A percentile compares a stretch with the other conserved stretches of the same genome.
Conservation (phyloP, 1,140 invertebrate species). For the Stegodyphus dumicola region DNA sequence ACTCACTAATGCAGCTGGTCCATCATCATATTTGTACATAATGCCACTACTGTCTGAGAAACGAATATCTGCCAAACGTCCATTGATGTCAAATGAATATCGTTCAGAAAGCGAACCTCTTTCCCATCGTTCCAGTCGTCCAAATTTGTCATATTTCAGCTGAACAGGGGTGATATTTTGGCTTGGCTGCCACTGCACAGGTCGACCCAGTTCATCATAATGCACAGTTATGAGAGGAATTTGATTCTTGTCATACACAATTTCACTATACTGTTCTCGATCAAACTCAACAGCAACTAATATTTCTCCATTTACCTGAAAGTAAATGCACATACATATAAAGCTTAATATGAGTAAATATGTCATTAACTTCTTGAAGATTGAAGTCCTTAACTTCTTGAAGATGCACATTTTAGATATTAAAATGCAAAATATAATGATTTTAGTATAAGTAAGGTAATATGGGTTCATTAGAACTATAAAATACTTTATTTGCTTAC, state of each 20-base stretch:
- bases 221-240: slow-evolving; percentile 84
- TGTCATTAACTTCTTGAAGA: too few species aligned
- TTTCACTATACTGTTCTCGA: slow-evolving; percentile 86
- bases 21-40: slow-evolving; percentile 83
- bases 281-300: slow-evolving; percentile 90
- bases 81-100: slow-evolving; percentile 87
- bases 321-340: background rate
- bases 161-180: slow-evolving; percentile 68
- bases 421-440: too few species aligned
- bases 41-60: slow-evolving; percentile 80
- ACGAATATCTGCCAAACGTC: slow-evolving; percentile 83
- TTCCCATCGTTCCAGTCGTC: slow-evolving; percentile 89
- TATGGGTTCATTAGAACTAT: too few species aligned
- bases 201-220: slow-evolving; percentile 87
- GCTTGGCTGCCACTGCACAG: slow-evolving; percentile 70
- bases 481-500: too few species aligned
- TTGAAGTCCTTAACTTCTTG: too few species aligned
- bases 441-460: too few species aligned
- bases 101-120: slow-evolving; percentile 88
- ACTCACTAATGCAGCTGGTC: slow-evolving; percentile 74
- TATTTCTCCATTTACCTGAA: slow-evolving; percentile 75
- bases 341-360: background rate
- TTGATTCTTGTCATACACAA: slow-evolving; percentile 85
- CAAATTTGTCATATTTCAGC: slow-evolving; percentile 75
- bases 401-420: too few species aligned